phyloP scores from a whole-genome alignment of 2,113 vertebrate genomes.

The Cryptotis parvus region DNA sequence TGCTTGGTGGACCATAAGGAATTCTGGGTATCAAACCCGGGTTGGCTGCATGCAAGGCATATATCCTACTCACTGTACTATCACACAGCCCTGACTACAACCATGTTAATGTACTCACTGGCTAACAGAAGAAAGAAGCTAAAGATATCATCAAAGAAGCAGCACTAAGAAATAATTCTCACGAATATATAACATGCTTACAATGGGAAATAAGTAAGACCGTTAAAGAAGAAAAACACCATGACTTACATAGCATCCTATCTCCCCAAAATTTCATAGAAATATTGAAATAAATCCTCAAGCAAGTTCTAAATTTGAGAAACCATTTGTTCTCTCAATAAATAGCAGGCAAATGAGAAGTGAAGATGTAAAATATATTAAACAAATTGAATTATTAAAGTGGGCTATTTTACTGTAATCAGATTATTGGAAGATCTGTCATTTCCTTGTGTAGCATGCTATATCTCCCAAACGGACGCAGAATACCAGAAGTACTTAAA shows the following conservation, averaged over 20 bases:
- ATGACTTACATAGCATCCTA: neutral
- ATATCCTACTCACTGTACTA: too few relatives aligned
- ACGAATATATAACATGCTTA: neutral
- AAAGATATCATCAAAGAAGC: constrained; percentile 36
- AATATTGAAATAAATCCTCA: neutral
- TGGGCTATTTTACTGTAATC: constrained; percentile 27
- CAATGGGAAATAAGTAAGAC: constrained; percentile 43
- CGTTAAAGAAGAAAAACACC: neutral
- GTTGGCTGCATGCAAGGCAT: too few relatives aligned
- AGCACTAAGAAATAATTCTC: constrained; percentile 19
- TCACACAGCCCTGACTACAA: too few relatives aligned
- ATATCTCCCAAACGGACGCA: neutral
- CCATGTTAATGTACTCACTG: constrained; percentile 31
- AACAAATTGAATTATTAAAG: constrained; percentile 53
- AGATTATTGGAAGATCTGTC: neutral
- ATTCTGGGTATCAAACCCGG: too few relatives aligned
- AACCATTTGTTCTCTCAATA: neutral
- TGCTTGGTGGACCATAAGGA: too few relatives aligned
- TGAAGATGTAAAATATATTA: constrained; percentile 20
- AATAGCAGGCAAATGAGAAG: constrained; percentile 20
- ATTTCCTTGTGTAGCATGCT: neutral
- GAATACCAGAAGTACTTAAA: neutral
- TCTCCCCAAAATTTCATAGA: neutral
- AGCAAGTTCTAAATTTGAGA: neutral
- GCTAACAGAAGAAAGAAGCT: neutral